phyloP scores from a whole-genome alignment of 92 coral and sea anemone genomes.

The Heliopora coerulea region DNA sequence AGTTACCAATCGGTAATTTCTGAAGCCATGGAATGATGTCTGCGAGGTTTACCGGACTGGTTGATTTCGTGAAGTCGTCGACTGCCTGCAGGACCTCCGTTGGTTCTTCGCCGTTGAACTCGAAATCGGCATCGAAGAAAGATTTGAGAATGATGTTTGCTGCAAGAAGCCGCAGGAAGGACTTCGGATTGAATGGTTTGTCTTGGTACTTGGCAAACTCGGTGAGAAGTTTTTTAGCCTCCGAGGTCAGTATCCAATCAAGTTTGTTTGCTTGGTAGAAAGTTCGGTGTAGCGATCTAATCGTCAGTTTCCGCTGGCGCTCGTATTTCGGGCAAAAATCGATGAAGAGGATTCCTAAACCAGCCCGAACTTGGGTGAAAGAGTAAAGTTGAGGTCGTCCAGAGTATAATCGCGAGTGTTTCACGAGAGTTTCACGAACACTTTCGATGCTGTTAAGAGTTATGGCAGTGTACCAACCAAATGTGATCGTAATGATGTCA shows the following conservation, averaged over 20 bases:
- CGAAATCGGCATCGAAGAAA: constrained; percentile 47
- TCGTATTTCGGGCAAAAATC: constrained; percentile 41
- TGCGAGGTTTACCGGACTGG: constrained; percentile 49
- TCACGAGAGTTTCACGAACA: constrained; percentile 46
- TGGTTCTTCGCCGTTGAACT: constrained; percentile 43
- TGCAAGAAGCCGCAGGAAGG: constrained; percentile 36
- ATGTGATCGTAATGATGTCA: constrained; percentile 49
- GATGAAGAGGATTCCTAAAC: constrained; percentile 29
- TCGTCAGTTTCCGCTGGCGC: constrained; percentile 42
- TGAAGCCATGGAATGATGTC: constrained; percentile 56
- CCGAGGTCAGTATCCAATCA: constrained; percentile 38
- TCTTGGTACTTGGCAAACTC: constrained; percentile 39
- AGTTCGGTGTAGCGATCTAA: constrained; percentile 42
- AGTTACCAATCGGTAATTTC: constrained; percentile 38
- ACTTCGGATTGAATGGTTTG: constrained; percentile 48
- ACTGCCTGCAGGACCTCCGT: constrained; percentile 39
- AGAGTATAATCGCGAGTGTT: constrained; percentile 39
- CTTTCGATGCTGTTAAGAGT: constrained; percentile 52
- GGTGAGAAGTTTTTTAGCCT: constrained; percentile 38
- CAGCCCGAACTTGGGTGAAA: constrained; percentile 44
- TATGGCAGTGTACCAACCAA: constrained; percentile 45
- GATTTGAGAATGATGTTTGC: constrained; percentile 50
- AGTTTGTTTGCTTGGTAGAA: constrained; percentile 39
- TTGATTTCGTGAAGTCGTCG: constrained; percentile 49
- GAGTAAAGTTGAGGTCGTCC: constrained; percentile 58